Conservation (phyloP, 2,888 invertebrate species). For the Cerastoderma edule region DNA sequence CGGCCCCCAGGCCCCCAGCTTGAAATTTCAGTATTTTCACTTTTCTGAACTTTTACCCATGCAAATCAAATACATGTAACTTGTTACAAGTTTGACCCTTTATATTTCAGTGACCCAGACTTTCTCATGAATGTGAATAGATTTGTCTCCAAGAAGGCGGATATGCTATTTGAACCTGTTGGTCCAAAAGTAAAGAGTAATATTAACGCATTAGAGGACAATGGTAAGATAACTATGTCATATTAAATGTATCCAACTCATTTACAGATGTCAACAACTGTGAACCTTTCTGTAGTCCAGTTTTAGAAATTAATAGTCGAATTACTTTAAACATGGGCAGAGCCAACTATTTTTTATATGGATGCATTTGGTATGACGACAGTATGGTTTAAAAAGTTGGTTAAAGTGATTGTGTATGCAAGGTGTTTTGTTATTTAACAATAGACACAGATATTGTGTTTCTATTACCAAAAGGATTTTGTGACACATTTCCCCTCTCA, state of each 20-base stretch:
- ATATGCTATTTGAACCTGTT: conserved; percentile 87
- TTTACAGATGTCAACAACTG: neutral
- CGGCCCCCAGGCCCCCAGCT: no score
- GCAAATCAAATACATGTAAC: neutral
- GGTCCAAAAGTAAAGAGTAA: conserved; percentile 35
- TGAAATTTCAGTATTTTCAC: neutral
- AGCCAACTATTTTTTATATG: neutral
- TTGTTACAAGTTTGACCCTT: neutral
- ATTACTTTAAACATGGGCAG: neutral
- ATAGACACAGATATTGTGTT: neutral
- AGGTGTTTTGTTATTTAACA: neutral
- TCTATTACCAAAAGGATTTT: neutral
- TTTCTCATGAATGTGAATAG: conserved; percentile 90
- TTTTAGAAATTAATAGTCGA: neutral
- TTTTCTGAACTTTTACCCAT: neutral
- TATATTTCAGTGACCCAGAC: conserved; percentile 65
- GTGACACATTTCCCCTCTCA: neutral
- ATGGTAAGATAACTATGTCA: conserved; percentile 43
- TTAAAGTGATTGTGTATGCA: neutral
- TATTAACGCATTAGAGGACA: conserved; percentile 40
- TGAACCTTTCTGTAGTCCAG: neutral
- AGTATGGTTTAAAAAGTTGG: neutral
- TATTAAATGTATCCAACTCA: conserved; percentile 4
- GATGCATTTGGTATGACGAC: neutral
- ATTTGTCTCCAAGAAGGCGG: conserved; percentile 93